These are phyloP conservation scores for Brachymystax lenok DNA, from an alignment of 2,797 vertebrate genomes.

Conservation along the genomic window DNA sequence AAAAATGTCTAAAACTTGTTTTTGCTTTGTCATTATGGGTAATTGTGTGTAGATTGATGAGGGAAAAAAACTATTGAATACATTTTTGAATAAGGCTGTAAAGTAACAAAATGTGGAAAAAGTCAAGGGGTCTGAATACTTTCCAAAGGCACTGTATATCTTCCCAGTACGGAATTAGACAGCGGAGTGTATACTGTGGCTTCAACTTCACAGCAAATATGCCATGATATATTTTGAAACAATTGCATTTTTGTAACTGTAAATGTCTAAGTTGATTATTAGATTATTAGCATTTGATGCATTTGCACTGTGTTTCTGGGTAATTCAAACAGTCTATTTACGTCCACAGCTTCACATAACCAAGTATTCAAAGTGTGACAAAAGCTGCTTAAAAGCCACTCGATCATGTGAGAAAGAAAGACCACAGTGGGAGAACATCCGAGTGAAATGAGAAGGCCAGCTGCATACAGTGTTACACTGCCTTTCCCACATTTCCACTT, in stretches of 20 bases:
- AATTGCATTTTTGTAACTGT: too few relatives aligned
- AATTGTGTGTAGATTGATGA: too few relatives aligned
- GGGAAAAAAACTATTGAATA: too few relatives aligned
- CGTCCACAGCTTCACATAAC: not conserved
- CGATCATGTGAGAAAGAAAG: conserved; percentile 48
- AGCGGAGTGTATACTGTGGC: not conserved
- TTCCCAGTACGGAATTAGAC: too few relatives aligned
- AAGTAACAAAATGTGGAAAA: too few relatives aligned
- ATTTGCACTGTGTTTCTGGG: conserved; percentile 14
- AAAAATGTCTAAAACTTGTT: too few relatives aligned
- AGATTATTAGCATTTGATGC: not conserved
- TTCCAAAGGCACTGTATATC: too few relatives aligned
- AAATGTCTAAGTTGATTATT: not conserved
- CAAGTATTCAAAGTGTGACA: conserved; percentile 23
- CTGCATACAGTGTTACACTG: conserved; percentile 47
- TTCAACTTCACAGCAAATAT: not conserved
- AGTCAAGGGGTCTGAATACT: too few relatives aligned
- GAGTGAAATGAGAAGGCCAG: conserved; percentile 57
- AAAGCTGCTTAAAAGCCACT: conserved; percentile 21
- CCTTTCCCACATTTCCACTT: conserved; percentile 62
- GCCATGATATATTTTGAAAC: not conserved
- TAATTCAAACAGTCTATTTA: not conserved
- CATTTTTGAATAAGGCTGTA: too few relatives aligned
- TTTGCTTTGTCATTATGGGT: too few relatives aligned
- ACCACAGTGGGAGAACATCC: conserved; percentile 39